phyloP scores from a whole-genome alignment of 2,797 vertebrate species.

The Parauchenoglanis ngamensis region DNA sequence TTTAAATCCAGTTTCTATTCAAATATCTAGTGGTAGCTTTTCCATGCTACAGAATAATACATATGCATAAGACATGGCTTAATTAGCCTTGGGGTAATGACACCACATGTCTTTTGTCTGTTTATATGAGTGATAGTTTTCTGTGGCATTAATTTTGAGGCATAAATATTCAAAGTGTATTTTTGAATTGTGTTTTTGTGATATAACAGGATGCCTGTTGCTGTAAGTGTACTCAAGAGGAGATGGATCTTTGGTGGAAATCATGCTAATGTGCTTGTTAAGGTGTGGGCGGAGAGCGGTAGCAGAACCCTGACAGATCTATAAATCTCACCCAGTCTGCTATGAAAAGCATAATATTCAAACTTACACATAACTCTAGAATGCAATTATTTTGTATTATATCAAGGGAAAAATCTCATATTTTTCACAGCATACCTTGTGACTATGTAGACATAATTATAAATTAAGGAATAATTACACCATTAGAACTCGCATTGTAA shows the following conservation, averaged over 20 bases:
- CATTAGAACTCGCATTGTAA: background rate
- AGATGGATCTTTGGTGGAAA: conserved; percentile 48
- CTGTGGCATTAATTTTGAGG: conserved; percentile 46
- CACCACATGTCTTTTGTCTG: conserved; percentile 47
- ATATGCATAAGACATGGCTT: conserved; percentile 43
- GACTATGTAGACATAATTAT: conserved; percentile 3
- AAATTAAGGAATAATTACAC: background rate
- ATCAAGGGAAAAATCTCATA: background rate
- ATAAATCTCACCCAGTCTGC: conserved; percentile 31
- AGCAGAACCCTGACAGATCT: conserved; percentile 35
- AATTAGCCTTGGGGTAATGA: conserved; percentile 45
- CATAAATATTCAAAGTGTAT: conserved; percentile 52
- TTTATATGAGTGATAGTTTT: conserved; percentile 42
- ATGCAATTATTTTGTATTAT: conserved; percentile 29
- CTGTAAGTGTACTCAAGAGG: conserved; percentile 39
- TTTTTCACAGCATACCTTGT: background rate
- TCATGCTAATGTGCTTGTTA: conserved; percentile 54
- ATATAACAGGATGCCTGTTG: conserved; percentile 47
- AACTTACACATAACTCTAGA: conserved; percentile 9
- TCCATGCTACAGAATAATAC: background rate
- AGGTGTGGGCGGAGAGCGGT: conserved; percentile 30
- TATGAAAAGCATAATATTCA: conserved; percentile 25
- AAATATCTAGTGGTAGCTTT: background rate
- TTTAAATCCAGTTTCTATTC: background rate
- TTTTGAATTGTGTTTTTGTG: conserved; percentile 43